These are phyloP conservation scores for Rhabditophanes sp. DNA, from an alignment of 2,888 invertebrate species.

Conservation along the genomic window DNA sequence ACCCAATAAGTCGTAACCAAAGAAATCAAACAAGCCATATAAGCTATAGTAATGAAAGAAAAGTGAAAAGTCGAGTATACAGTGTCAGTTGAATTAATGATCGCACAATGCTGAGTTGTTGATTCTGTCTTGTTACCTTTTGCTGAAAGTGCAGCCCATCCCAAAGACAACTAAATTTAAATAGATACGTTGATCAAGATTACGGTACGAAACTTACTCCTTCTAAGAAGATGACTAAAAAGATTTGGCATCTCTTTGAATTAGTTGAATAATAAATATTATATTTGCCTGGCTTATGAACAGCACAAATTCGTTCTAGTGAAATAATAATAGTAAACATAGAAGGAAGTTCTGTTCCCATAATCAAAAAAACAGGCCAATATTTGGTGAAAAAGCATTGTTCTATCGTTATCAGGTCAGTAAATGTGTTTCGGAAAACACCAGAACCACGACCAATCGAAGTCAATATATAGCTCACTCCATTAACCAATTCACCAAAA, in stretches of 20 bases:
- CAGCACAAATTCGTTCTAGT: slow-evolving; percentile 18
- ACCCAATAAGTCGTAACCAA: slow-evolving; percentile 11
- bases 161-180: slow-evolving; percentile 12
- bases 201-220: slow-evolving; percentile 8
- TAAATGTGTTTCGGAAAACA: slow-evolving; percentile 7
- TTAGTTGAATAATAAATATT: slow-evolving; percentile 16
- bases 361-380: slow-evolving; percentile 23
- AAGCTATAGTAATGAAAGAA: slow-evolving; percentile 18
- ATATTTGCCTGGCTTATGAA: slow-evolving; percentile 18
- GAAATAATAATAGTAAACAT: slow-evolving; percentile 24
- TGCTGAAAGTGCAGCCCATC: slow-evolving; percentile 15
- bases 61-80: slow-evolving; percentile 31
- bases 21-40: slow-evolving; percentile 21
- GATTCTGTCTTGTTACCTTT: slow-evolving; percentile 6
- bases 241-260: slow-evolving; percentile 4
- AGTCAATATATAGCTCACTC: slow-evolving; percentile 12
- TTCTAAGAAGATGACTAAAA: slow-evolving; percentile 11
- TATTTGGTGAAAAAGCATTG: slow-evolving; percentile 13
- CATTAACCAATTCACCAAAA: slow-evolving; percentile 23
- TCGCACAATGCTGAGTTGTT: slow-evolving; percentile 23
- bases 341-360: slow-evolving; percentile 29
- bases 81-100: slow-evolving; percentile 22
- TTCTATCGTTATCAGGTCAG: slow-evolving; percentile 7
- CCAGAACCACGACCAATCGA: slow-evolving; percentile 9
- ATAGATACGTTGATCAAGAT: background rate